These are phyloP conservation scores for Heliconius hermathena DNA, from an alignment of 1,140 invertebrate genomes.

Conservation along the genomic window DNA sequence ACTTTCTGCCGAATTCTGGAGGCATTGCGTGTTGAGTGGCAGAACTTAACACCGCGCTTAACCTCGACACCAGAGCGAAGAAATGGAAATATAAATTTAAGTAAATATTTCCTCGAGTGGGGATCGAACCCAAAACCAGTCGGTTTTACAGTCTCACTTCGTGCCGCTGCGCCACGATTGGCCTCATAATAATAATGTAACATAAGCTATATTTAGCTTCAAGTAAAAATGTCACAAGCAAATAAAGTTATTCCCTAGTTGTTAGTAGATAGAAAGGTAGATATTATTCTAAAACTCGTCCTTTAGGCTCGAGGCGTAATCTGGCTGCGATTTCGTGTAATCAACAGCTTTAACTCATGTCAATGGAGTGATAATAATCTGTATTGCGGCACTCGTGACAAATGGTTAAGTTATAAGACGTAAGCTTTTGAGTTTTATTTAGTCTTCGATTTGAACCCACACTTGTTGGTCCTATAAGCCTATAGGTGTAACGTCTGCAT, in stretches of 20 bases:
- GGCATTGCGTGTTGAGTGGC: too few species aligned
- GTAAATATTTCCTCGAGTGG: too few species aligned
- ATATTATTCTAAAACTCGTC: constrained; percentile 7
- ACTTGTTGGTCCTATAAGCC: too few species aligned
- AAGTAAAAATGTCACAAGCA: neutral
- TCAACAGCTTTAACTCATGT: constrained; percentile 45
- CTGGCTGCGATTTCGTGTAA: constrained; percentile 42
- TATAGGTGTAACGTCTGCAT: too few species aligned
- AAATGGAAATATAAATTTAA: too few species aligned
- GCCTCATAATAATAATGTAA: neutral
- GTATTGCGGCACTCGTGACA: constrained; percentile 27
- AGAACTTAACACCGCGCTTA: too few species aligned
- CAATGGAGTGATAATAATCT: constrained; percentile 43
- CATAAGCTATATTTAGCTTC: neutral
- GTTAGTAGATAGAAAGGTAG: constrained; percentile 12
- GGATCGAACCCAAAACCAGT: too few species aligned
- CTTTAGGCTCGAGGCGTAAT: constrained; percentile 31
- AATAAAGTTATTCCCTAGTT: constrained; percentile 11
- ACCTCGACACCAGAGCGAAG: too few species aligned
- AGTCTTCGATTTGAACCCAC: neutral
- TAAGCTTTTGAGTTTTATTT: neutral
- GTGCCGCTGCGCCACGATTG: too few species aligned
- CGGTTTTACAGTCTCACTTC: too few species aligned
- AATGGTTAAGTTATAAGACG: constrained; percentile 15
- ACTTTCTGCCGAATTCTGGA: too few species aligned